Base-by-base conservation (phyloP, 2,888 invertebrate species). In the Cryptus armator region DNA sequence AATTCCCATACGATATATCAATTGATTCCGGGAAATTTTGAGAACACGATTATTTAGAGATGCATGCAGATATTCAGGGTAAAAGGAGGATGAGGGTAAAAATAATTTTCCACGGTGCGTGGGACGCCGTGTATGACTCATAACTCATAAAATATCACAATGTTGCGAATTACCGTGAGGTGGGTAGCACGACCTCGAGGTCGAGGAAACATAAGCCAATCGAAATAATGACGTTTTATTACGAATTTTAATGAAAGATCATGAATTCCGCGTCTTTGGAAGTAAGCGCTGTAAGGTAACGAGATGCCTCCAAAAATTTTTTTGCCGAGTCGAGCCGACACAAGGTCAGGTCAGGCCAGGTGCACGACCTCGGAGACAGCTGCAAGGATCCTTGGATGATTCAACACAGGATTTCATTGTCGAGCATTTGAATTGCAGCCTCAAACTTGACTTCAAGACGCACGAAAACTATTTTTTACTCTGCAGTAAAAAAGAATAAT, bases 21-120 rank as follows among this genome's bases (percentile, higher is more conserved):
- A 32, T 14, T 5, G 5, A 62, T 32, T 5, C 29, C 32, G 32
- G 29, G 12, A 29, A 62, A 14, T 62, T 62, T 62, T 62, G 14
- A 9, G 29, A 56, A 56, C 32, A 29, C 32, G 3, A 62, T 32
- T 24, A 62, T 62, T 62, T 32, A 14, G 6, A 2, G 62, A 62
- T 32, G 29, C 32, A 5, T 12, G 29, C 29, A 14, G 62, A 62
- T 29, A 29, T 62, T 32, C 10, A 24, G 16, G 53, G 16, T 16
- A 37, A 3, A 53, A 59, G 12, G 24, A 29, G 24, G 24, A 59
- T 59, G 14, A 24, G 24, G 80, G 29, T 77, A 84, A 53, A 77
- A 77, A 84, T 84, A 84, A 84, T 84, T 84, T 77, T 29, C 46
- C 59, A 62, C 43, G 14, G 48, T 43, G 81, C 51, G 84, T 77